phyloP scores from a whole-genome alignment of 2,888 invertebrate genomes.

The Aspidiotus destructor region DNA sequence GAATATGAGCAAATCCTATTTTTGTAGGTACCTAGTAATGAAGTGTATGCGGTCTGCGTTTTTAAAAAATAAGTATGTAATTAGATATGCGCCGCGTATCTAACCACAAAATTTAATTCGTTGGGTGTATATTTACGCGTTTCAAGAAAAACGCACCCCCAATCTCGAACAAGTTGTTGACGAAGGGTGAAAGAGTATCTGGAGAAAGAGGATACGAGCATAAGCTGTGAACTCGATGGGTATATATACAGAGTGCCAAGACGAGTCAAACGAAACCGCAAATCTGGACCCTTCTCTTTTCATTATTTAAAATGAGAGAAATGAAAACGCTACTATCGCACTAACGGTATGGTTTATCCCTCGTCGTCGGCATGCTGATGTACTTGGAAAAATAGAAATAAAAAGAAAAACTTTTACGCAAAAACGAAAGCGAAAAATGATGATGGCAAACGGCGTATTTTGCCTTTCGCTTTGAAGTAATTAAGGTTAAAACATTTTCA shows the following conservation, averaged over 20 bases:
- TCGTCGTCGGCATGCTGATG: no score
- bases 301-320: neutral
- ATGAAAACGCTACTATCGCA: no score
- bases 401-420: neutral
- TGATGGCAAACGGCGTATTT: neutral
- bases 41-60: no score
- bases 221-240: neutral
- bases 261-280: neutral
- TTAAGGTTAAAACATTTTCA: constrained; percentile 32
- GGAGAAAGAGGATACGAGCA: neutral
- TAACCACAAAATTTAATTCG: neutral
- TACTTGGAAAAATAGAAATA: no score
- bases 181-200: no score
- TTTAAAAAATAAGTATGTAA: neutral
- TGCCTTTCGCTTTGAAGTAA: constrained; percentile 24
- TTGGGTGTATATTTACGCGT: neutral
- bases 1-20: no score
- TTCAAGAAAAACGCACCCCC: no score
- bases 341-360: no score
- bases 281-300: neutral
- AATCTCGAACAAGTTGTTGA: no score
- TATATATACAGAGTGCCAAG: neutral
- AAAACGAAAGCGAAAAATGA: constrained; percentile 1
- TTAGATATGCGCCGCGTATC: neutral
- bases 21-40: no score